Conservation (phyloP, 2,113 vertebrate genomes). For the Oceanites oceanicus region DNA sequence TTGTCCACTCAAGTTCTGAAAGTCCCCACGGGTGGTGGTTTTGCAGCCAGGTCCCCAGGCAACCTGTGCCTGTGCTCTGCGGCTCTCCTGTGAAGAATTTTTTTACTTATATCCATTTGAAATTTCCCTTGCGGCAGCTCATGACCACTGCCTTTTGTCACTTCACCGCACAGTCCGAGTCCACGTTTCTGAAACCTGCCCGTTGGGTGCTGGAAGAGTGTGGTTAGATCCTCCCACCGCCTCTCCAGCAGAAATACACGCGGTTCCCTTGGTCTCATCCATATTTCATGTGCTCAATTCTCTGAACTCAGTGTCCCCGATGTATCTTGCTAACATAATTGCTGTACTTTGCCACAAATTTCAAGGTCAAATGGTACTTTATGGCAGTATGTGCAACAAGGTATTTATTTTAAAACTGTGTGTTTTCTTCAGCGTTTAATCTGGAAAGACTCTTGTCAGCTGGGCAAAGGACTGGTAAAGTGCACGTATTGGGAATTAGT, state of each 20-base stretch:
- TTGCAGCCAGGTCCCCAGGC: neutral
- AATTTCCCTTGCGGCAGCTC: neutral
- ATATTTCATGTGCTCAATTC: accelerated
- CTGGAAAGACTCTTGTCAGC: neutral
- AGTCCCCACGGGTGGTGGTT: neutral
- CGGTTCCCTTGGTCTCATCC: accelerated
- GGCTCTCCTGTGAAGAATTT: neutral
- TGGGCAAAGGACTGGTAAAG: neutral
- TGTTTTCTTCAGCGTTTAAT: neutral
- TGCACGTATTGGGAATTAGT: neutral
- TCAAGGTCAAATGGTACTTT: neutral
- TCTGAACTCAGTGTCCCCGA: accelerated
- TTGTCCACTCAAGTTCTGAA: neutral
- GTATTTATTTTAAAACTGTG: neutral
- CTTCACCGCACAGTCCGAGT: neutral
- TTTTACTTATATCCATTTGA: neutral
- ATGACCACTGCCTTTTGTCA: neutral
- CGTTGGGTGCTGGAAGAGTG: accelerated
- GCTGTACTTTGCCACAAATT: neutral
- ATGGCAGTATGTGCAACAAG: neutral
- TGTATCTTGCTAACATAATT: too few species aligned
- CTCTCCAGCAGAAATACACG: neutral
- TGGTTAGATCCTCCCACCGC: neutral
- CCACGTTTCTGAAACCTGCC: accelerated
- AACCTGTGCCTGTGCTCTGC: neutral